A percentile compares a stretch with the other conserved stretches of the same genome.
Conservation (phyloP, 2,113 vertebrate genomes). For the Gasterosteus aculeatus region DNA sequence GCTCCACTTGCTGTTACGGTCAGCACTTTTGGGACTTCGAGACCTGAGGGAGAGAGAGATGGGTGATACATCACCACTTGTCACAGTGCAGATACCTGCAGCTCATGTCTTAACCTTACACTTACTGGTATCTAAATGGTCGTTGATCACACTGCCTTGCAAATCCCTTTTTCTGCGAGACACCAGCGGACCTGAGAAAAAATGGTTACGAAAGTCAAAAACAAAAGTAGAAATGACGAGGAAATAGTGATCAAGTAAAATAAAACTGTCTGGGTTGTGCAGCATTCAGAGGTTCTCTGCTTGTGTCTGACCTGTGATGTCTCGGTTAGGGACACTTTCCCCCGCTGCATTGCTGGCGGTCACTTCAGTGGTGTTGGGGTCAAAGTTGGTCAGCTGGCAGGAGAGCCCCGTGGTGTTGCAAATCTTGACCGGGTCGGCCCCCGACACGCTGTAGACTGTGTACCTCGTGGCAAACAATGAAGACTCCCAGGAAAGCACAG, state of each 20-base stretch:
- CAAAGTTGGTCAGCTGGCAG: conserved; percentile 62
- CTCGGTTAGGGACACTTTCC: conserved; percentile 66
- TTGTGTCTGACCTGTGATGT: conserved; percentile 61
- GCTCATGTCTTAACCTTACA: background rate
- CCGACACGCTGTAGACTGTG: conserved; percentile 54
- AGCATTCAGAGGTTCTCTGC: background rate
- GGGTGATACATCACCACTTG: background rate
- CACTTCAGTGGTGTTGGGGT: conserved; percentile 43
- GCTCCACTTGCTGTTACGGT: conserved; percentile 53
- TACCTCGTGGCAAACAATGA: conserved; percentile 71
- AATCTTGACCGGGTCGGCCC: background rate
- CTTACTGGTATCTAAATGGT: conserved; percentile 36
- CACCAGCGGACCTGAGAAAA: conserved; percentile 36
- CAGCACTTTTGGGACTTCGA: conserved; percentile 70
- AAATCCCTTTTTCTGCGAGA: conserved; percentile 70
- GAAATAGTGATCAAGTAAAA: background rate
- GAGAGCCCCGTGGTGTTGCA: conserved; percentile 72
- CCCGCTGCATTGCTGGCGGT: conserved; percentile 76
- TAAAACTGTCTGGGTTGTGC: background rate
- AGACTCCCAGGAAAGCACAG: conserved; percentile 66
- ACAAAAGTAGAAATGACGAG: background rate
- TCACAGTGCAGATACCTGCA: background rate
- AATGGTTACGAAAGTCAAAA: background rate
- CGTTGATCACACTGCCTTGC: background rate
- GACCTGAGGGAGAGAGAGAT: conserved; percentile 50